These are phyloP conservation scores for Tympanoctomys barrerae DNA, from an alignment of 2,797 vertebrate species.

Conservation along the genomic window DNA sequence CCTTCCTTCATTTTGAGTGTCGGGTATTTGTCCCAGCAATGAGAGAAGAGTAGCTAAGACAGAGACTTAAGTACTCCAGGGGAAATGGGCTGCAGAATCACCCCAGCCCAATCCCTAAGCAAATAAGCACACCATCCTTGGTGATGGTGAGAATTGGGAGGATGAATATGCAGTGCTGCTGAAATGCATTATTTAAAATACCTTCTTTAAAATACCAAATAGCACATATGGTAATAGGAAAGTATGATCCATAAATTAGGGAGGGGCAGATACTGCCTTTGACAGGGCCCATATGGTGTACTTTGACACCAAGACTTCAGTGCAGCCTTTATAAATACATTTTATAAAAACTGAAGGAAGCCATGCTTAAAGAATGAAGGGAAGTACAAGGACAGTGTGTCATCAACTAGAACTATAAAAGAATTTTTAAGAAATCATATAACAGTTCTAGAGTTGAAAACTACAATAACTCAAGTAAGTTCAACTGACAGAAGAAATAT, in stretches of 20 bases:
- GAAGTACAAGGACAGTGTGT: background rate
- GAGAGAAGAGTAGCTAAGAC: too few relatives aligned
- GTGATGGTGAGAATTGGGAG: too few relatives aligned
- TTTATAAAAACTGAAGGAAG: background rate
- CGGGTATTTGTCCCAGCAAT: too few relatives aligned
- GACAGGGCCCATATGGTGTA: background rate
- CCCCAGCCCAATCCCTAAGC: background rate
- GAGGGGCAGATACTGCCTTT: background rate
- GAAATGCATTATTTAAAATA: background rate
- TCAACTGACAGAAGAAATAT: constrained; percentile 15
- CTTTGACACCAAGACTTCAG: background rate
- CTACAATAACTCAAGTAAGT: constrained; percentile 17
- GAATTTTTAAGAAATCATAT: background rate
- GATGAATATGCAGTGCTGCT: background rate
- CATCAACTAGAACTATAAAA: background rate
- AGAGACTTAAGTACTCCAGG: background rate
- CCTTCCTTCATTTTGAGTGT: too few relatives aligned
- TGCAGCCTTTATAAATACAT: background rate
- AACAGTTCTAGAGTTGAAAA: constrained; percentile 16
- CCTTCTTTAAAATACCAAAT: background rate
- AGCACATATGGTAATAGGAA: background rate
- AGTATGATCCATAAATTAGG: background rate
- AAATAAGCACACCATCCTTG: background rate
- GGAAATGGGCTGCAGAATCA: background rate
- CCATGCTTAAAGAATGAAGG: constrained; percentile 3